Base-by-base conservation (phyloP, 2,888 invertebrate genomes). In the Andrena chrysosceles region DNA sequence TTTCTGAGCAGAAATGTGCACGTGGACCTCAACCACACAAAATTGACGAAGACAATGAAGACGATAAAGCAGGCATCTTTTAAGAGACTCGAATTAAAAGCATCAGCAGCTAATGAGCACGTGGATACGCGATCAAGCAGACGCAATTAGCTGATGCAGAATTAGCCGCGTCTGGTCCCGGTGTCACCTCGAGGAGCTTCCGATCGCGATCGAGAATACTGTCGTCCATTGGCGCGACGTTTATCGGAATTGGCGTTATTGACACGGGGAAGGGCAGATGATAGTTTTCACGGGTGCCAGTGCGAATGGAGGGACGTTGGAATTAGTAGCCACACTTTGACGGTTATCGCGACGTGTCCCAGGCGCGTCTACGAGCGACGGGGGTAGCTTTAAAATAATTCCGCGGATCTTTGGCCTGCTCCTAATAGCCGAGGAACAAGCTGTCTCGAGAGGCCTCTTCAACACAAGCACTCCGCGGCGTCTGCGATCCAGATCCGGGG, bases 381-480 rank as follows among this genome's bases (percentile, higher is more conserved):
- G 48, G 42, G 63, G 35, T 64, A 26, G 77, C 73, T 86, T 84
- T 79, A 81, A 83, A 88, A 88, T 86, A 83, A 85, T 87, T 85
- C 79, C 48, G 48, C 66, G 59, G 83, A 77, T 81, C 73, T 71
- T 72, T 67, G 62, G 70, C 52, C 66, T n/a, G 77, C 31, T 76
- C 62, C 73, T 81, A 88, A 88, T 85, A 76, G 77, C 76, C 69
- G 42, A 66, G 70, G 63, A 86, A 82, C 66, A 62, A 63, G 60
- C 76, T 66, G 81, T 83, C 86, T 86, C 83, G 70, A 86, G 85
- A 72, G 82, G 66, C 76, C 81, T 85, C 76, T 85, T 76, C 77
- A 60, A 42, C 74, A 49, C 48, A 60, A 56, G 62, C 74, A 64
- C 42, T 59, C 35, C 52, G 49, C 35, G 64, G 26, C 74, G 80